Percentiles rank a stretch among this genome's conserved stretches.
Evolutionary conservation across 2,113 vertebrate genomes (phyloP).

Genomic region (Aythya baeri): DNA sequence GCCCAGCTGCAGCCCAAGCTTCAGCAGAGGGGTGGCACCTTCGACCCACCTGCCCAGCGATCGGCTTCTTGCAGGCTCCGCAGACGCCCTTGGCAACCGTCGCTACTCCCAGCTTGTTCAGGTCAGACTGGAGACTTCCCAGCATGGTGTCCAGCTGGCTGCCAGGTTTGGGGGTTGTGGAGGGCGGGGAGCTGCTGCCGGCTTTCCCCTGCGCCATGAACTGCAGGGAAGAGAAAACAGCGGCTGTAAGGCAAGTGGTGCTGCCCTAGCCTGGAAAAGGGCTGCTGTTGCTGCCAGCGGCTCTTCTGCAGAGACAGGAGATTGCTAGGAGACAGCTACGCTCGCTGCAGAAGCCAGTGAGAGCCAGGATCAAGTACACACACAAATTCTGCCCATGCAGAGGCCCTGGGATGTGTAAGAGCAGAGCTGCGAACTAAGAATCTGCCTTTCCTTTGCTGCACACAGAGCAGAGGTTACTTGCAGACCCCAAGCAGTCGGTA

Average conservation of each 20-base stretch:
- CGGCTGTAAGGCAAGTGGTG: neutral
- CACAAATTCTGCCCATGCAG: neutral
- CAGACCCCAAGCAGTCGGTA: neutral
- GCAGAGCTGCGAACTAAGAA: neutral
- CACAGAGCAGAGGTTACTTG: neutral
- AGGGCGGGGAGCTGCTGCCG: slow-evolving; percentile 78
- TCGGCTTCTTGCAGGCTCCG: slow-evolving; percentile 97
- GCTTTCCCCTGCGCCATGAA: slow-evolving; percentile 94
- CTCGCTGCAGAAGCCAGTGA: neutral
- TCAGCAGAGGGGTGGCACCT: neutral
- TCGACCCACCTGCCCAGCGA: slow-evolving; percentile 92
- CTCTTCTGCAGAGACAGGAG: neutral
- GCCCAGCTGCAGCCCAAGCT: slow-evolving; percentile 18
- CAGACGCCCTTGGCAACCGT: slow-evolving; percentile 97
- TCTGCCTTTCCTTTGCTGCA: neutral
- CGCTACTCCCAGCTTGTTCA: slow-evolving; percentile 95
- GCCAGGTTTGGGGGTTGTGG: slow-evolving; percentile 86
- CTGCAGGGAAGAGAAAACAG: slow-evolving; percentile 69
- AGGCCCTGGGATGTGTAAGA: neutral
- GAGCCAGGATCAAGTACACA: neutral
- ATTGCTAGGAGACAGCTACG: neutral
- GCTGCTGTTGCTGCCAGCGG: neutral
- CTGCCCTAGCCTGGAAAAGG: neutral
- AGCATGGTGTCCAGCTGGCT: slow-evolving; percentile 99
- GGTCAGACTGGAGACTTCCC: slow-evolving; percentile 95